phyloP scores from a whole-genome alignment of 2,113 vertebrate genomes.

The Danionella cerebrum region DNA sequence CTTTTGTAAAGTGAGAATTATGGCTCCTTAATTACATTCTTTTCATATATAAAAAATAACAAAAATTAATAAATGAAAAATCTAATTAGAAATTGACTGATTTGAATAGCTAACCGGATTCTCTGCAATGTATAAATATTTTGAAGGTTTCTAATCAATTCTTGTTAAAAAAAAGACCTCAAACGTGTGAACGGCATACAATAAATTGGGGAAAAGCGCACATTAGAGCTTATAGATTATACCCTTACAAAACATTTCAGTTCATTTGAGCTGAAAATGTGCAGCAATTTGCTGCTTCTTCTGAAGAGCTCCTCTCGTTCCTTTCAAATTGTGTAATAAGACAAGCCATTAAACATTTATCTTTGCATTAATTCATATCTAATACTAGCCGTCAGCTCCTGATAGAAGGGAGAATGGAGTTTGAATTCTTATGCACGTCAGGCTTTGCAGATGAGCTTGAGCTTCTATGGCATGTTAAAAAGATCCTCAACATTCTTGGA shows the following conservation, averaged over 20 bases:
- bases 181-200: too few relatives aligned
- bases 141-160: too few relatives aligned
- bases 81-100: too few relatives aligned
- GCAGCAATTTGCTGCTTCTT: not conserved
- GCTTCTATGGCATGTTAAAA: slow-evolving; percentile 11
- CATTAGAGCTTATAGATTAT: not conserved
- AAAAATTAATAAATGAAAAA: too few relatives aligned
- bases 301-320: not conserved
- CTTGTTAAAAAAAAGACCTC: too few relatives aligned
- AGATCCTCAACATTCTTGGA: not conserved
- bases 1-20: too few relatives aligned
- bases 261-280: not conserved
- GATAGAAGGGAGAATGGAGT: slow-evolving; percentile 4
- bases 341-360: slow-evolving; percentile 30
- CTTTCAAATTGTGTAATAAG: slow-evolving; percentile 28
- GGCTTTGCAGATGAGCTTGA: slow-evolving; percentile 1
- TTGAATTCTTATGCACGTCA: not conserved
- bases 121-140: too few relatives aligned
- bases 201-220: too few relatives aligned
- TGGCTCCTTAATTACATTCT: too few relatives aligned
- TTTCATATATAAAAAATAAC: too few relatives aligned
- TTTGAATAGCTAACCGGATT: too few relatives aligned
- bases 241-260: not conserved
- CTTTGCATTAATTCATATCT: slow-evolving; percentile 32
- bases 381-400: slow-evolving; percentile 16